Percentiles rank a stretch among this genome's conserved stretches.
phyloP scores from a whole-genome alignment of 1,140 invertebrate genomes.

The Drosophila tristis region DNA sequence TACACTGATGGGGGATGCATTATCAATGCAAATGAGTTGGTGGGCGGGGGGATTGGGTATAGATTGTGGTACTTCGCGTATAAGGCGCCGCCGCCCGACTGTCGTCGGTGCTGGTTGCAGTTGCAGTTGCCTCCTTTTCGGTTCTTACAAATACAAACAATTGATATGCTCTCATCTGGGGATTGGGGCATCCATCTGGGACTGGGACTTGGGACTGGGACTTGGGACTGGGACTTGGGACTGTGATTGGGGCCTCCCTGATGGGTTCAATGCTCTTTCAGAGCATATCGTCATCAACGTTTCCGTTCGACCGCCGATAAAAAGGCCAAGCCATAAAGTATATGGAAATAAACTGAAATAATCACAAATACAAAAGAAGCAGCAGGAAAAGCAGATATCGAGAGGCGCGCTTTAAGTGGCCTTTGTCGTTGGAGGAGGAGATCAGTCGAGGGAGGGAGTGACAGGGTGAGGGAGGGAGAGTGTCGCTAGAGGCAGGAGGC shows the following conservation, averaged over 20 bases:
- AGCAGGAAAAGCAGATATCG: slow-evolving; percentile 21
- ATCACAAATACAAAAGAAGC: too few species aligned
- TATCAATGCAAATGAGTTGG: slow-evolving; percentile 66
- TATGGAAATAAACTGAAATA: slow-evolving; percentile 13
- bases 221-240: not conserved
- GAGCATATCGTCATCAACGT: slow-evolving; percentile 29
- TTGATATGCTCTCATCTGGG: slow-evolving; percentile 60
- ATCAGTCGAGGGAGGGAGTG: not conserved
- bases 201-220: slow-evolving; percentile 14
- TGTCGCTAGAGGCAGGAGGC: slow-evolving; percentile 23
- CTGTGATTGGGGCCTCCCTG: too few species aligned
- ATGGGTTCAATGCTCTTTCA: slow-evolving; percentile 20
- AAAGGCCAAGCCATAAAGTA: slow-evolving; percentile 6
- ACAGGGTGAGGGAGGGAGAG: not conserved
- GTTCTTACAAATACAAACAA: slow-evolving; percentile 66
- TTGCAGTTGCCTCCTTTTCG: slow-evolving; percentile 15
- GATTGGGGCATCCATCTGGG: not conserved
- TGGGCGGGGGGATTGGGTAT: slow-evolving; percentile 37
- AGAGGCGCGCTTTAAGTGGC: slow-evolving; percentile 44
- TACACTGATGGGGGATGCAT: slow-evolving; percentile 29
- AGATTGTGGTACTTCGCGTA: slow-evolving; percentile 24
- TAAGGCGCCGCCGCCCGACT: not conserved
- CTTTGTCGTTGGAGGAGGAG: slow-evolving; percentile 21
- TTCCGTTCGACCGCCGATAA: slow-evolving; percentile 64
- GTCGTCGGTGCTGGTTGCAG: too few species aligned